These are phyloP conservation scores for Columba guinea DNA, from an alignment of 2,797 vertebrate genomes.

Conservation along the genomic window DNA sequence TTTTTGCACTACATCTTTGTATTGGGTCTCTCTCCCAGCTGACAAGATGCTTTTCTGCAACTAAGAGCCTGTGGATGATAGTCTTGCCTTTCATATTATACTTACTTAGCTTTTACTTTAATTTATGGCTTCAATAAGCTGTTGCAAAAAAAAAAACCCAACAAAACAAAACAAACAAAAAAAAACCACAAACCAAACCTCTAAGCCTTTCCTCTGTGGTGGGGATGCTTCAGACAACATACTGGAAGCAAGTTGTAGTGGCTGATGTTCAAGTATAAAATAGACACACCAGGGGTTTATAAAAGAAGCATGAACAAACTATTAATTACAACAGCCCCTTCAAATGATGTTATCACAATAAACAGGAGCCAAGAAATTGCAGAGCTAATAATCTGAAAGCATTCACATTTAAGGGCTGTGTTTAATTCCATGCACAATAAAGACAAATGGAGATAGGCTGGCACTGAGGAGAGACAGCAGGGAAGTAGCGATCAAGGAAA, in stretches of 20 bases:
- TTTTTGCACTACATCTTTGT: not conserved
- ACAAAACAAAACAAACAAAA: not conserved
- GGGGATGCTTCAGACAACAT: not conserved
- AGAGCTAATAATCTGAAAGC: slow-evolving; percentile 37
- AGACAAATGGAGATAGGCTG: not conserved
- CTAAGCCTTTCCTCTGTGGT: not conserved
- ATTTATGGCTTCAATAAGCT: slow-evolving; percentile 31
- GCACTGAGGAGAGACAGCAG: not conserved
- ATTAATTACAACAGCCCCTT: slow-evolving; percentile 21
- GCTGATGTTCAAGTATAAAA: not conserved
- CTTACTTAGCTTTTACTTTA: not conserved
- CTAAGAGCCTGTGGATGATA: not conserved
- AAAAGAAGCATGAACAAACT: not conserved
- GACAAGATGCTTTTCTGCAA: not conserved
- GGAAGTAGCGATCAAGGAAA: not conserved
- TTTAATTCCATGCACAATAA: not conserved
- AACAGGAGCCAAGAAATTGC: not conserved
- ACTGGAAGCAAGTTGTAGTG: not conserved
- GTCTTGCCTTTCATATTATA: not conserved
- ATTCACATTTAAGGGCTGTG: not conserved
- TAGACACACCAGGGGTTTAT: not conserved
- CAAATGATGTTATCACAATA: slow-evolving; percentile 19
- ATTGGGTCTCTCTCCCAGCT: not conserved
- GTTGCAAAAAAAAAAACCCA: not conserved
- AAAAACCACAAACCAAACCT: not conserved